These are phyloP conservation scores for Nycticryphes semicollaris DNA, from an alignment of 2,113 vertebrate species.

Conservation along the genomic window DNA sequence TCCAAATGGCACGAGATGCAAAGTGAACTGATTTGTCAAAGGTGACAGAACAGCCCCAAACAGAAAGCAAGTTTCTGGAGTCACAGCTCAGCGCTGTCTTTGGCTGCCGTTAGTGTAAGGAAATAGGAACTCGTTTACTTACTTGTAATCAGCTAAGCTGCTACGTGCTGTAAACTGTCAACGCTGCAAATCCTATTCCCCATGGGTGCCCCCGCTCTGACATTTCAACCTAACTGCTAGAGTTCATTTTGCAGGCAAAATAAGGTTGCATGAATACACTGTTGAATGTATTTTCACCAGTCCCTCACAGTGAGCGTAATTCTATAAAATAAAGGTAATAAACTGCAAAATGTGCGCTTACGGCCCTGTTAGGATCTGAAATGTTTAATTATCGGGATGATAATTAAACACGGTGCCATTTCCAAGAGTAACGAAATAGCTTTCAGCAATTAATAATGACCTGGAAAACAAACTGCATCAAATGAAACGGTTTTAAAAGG, in stretches of 20 bases:
- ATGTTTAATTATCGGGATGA: constrained; percentile 20
- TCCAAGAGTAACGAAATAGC: constrained; percentile 38
- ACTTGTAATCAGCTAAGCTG: not conserved
- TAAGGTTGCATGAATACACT: not conserved
- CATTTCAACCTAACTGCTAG: not conserved
- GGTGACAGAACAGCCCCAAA: not conserved
- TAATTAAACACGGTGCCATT: constrained; percentile 56
- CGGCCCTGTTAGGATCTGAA: constrained; percentile 7
- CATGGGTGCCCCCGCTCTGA: not conserved
- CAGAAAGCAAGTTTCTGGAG: not conserved
- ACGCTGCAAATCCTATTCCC: not conserved
- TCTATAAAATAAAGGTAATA: constrained; percentile 52
- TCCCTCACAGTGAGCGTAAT: not conserved
- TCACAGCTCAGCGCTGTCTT: rapidly evolving
- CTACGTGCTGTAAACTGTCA: not conserved
- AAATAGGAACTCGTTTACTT: not conserved
- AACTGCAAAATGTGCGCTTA: constrained; percentile 42
- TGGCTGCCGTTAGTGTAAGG: not conserved
- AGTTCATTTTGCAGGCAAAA: not conserved
- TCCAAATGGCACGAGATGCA: not conserved
- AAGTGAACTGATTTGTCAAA: not conserved
- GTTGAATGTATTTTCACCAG: not conserved
- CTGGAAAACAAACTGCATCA: constrained; percentile 38
- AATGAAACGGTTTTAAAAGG: not conserved
- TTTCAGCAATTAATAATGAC: constrained; percentile 48